A percentile compares a stretch with the other conserved stretches of the same genome.
phyloP scores from a whole-genome alignment of 2,113 vertebrate species.

The Etheostoma cragini region DNA sequence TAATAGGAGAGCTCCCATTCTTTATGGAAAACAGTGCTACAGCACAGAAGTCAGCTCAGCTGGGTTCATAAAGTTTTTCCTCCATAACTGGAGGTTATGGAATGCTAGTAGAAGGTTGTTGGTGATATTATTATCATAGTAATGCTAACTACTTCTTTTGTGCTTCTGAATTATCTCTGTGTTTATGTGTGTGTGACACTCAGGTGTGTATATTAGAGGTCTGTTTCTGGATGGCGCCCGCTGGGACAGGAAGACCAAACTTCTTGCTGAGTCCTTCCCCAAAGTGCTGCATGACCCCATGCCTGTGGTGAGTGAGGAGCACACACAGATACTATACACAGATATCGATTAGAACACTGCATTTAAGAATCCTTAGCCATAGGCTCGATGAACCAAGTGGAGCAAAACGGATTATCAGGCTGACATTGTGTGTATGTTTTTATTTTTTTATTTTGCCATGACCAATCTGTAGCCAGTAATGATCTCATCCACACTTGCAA shows the following conservation, averaged over 20 bases:
- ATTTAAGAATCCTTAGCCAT: too few species aligned
- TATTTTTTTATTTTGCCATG: too few species aligned
- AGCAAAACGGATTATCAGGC: too few species aligned
- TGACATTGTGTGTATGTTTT: too few species aligned
- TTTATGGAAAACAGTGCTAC: conserved; percentile 2
- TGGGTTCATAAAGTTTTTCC: neutral
- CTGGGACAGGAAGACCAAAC: conserved; percentile 89
- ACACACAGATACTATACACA: neutral
- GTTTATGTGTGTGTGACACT: conserved; percentile 16
- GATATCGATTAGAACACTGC: too few species aligned
- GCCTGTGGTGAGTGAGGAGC: conserved; percentile 89
- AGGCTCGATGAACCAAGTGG: too few species aligned
- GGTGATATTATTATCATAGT: neutral
- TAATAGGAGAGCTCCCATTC: conserved; percentile 1
- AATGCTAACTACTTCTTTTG: neutral
- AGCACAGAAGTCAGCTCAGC: conserved; percentile 7
- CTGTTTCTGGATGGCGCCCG: conserved; percentile 91
- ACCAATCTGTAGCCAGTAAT: too few species aligned
- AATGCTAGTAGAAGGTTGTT: neutral
- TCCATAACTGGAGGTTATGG: neutral
- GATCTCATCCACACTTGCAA: too few species aligned
- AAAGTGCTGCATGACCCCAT: conserved; percentile 91
- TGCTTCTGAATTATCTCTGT: neutral
- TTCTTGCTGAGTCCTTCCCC: conserved; percentile 88
- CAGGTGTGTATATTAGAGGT: conserved; percentile 90